A percentile compares a stretch with the other conserved stretches of the same genome.
These are phyloP conservation scores for Sinotaia quadrata DNA, from an alignment of 2,888 invertebrate species.

Conservation along the genomic window DNA sequence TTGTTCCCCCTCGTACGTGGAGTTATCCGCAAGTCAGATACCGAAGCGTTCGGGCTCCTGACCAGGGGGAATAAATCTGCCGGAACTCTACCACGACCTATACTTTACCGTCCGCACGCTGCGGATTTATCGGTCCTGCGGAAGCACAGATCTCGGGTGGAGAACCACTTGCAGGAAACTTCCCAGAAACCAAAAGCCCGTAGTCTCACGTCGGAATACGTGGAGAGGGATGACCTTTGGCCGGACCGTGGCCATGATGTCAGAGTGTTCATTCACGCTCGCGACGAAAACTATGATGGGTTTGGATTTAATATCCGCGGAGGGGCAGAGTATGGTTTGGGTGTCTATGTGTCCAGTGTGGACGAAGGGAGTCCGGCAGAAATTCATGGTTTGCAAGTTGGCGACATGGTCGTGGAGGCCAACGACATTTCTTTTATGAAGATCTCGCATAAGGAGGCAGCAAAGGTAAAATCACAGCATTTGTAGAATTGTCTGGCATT, in stretches of 20 bases:
- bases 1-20: slow-evolving; percentile 54
- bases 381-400: slow-evolving; percentile 81
- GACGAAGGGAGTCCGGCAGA: slow-evolving; percentile 95
- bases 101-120: slow-evolving; percentile 39
- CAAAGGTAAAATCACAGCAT: too few relatives aligned
- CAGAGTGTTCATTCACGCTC: slow-evolving; percentile 29
- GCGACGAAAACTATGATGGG: slow-evolving; percentile 66
- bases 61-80: slow-evolving; percentile 41
- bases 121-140: slow-evolving; percentile 38
- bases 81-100: slow-evolving; percentile 47
- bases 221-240: slow-evolving; percentile 6
- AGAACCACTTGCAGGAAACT: slow-evolving; percentile 7
- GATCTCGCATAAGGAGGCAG: slow-evolving; percentile 66
- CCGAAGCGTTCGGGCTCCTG: slow-evolving; percentile 54
- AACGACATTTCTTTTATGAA: slow-evolving; percentile 87
- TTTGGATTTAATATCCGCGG: slow-evolving; percentile 96
- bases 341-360: slow-evolving; percentile 95
- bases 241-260: background rate
- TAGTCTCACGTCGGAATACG: slow-evolving; percentile 10
- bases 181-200: slow-evolving; percentile 13
- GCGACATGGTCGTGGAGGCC: slow-evolving; percentile 94
- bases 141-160: slow-evolving; percentile 23
- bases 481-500: too few relatives aligned
- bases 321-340: slow-evolving; percentile 93
- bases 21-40: slow-evolving; percentile 57